phyloP scores from a whole-genome alignment of 1,140 invertebrate species.

The Drosophila lini region DNA sequence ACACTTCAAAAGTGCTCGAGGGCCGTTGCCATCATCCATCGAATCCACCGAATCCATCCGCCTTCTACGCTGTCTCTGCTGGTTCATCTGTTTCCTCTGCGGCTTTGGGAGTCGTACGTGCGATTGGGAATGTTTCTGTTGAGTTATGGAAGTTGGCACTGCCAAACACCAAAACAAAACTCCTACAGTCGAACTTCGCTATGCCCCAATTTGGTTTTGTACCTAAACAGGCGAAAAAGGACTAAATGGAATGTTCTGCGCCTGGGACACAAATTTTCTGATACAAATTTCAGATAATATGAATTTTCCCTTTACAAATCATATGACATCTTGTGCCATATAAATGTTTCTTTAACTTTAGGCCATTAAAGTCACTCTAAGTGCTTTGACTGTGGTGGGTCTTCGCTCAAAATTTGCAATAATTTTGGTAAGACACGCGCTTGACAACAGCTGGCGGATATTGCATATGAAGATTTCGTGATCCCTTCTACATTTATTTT shows the following conservation, averaged over 20 bases:
- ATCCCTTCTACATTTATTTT: slow-evolving; percentile 26
- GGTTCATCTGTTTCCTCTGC: slow-evolving; percentile 6
- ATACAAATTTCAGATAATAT: not conserved
- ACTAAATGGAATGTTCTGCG: not conserved
- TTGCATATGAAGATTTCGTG: slow-evolving; percentile 10
- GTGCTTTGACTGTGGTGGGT: slow-evolving; percentile 6
- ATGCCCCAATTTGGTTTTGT: not conserved
- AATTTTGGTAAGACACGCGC: slow-evolving; percentile 28
- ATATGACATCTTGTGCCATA: not conserved
- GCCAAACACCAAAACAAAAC: slow-evolving; percentile 45
- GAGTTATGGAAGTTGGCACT: slow-evolving; percentile 56
- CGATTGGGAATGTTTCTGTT: slow-evolving; percentile 15
- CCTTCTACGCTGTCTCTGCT: slow-evolving; percentile 28
- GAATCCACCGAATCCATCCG: slow-evolving; percentile 49
- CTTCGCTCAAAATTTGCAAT: slow-evolving; percentile 32
- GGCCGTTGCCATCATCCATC: slow-evolving; percentile 42
- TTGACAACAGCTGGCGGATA: slow-evolving; percentile 60
- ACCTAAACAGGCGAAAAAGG: not conserved
- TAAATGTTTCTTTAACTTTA: not conserved
- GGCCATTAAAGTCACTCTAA: not conserved
- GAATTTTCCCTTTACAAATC: not conserved
- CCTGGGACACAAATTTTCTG: too few relatives aligned
- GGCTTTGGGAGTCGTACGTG: slow-evolving; percentile 23
- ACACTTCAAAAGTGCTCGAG: slow-evolving; percentile 63
- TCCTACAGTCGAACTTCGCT: slow-evolving; percentile 27